Evolutionary conservation across 1,140 invertebrate genomes (phyloP), one percentile per base, ranked within the genome.

Genomic region (Monomorium pharaonis): DNA sequence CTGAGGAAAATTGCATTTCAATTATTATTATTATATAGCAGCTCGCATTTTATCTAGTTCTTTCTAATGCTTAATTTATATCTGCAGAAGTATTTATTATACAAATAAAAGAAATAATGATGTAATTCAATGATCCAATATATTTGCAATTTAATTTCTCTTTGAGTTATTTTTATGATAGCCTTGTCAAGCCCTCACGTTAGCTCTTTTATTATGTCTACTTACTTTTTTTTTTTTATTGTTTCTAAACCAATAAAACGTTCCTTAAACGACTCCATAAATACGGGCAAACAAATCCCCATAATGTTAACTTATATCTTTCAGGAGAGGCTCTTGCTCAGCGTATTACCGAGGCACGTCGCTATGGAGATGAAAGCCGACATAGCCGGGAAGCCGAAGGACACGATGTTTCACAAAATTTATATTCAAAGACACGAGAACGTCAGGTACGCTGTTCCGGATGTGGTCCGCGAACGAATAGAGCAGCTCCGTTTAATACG

Each of bases 321-420:
- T 27, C 95, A 99, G 98, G 98, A 99, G 94, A 96, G 98, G 63
- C 96, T 99, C 63, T 95, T 99, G 91, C 96, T 99, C 70, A 99
- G 98, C 51, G 98, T 99, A 54, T 95, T 99, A 65, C 99, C 99
- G 0, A 96, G 98, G 72, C 98, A 99, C 95, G 98, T 99, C 87
- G 99, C 99, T 51, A 98, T 99, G 97, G 98, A 99, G 96, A 99
- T 99, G 98, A 99, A 99, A 95, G 98, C 98, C 33, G 98, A 99
- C 94, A 99, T 99, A 92, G 98, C 98, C 33, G 98, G 97, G 51
- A 98, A 98, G 94, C 98, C 97, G 42, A 97, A 98, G 92, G 98
- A 99, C 93, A 97, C 98, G 49, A 98, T 98, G 96, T 99, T 99
- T 94, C 98, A 99, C 94, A 99, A 99, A 96, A 99, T 99, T 93